A percentile compares a stretch with the other conserved stretches of the same genome.
Evolutionary conservation across 2,113 vertebrate genomes (phyloP).

Genomic region (Tragelaphus strepsiceros): DNA sequence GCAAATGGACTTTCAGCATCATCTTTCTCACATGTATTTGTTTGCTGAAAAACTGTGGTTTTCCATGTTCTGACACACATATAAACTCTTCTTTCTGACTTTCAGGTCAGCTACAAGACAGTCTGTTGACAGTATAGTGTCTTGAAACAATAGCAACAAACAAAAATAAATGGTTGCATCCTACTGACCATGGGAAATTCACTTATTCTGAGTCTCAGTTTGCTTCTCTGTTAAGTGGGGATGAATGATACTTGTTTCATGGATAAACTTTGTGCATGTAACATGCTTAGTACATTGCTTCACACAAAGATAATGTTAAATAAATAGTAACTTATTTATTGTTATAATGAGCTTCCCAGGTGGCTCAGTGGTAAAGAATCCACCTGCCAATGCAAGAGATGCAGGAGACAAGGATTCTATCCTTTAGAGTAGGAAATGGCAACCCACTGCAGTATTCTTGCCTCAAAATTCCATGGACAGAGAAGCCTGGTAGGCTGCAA

Average conservation of each 20-base stretch:
- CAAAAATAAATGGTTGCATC: background rate
- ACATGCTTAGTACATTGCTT: background rate
- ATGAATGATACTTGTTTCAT: background rate
- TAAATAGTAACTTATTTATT: background rate
- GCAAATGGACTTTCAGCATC: background rate
- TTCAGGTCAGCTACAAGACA: background rate
- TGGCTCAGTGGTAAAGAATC: background rate
- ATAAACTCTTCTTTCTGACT: background rate
- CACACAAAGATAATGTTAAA: background rate
- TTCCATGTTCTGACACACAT: background rate
- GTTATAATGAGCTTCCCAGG: background rate
- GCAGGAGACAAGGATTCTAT: background rate
- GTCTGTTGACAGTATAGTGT: conserved; percentile 11
- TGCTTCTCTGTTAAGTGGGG: background rate
- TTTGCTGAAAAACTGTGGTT: background rate
- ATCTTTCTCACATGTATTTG: background rate
- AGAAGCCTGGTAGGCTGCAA: background rate
- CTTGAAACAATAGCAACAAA: background rate
- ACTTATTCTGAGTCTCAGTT: background rate
- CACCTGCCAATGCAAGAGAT: background rate
- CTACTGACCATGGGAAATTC: background rate
- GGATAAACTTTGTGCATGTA: background rate
- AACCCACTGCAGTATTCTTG: background rate
- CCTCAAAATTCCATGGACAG: background rate
- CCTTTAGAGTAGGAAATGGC: background rate